Evolutionary conservation across 2,888 invertebrate genomes (phyloP), one percentile per base, ranked within the genome.

Genomic region (Abrostola tripartita): DNA sequence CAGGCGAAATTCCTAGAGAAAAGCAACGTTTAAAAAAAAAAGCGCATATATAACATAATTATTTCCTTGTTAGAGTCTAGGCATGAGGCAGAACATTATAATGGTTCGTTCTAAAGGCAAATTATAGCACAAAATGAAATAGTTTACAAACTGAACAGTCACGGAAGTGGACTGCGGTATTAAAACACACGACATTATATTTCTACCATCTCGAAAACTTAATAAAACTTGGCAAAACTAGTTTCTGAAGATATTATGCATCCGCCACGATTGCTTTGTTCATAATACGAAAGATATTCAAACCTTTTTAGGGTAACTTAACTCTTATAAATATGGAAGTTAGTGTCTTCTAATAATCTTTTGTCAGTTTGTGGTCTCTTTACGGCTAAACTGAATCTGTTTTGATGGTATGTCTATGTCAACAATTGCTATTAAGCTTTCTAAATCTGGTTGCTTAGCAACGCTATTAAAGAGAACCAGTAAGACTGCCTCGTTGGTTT

Each of bases 151-250:
- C 44, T 6, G 14, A 14, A 44, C 1, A 9, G 7, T 12, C 12
- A 14, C 8, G 14, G 12, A 44, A 14, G 8, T 14, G 8, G 8
- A 10, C 62, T 37, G 59, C 51, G 52, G 36, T 40, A 60, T 53
- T 56, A 57, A 50, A 68, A 57, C 57, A 11, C 37, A 42, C 53
- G 53, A 57, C 60, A 57, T 40, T 38, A 50, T 9, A 52, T 37
- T 37, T 12, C 36, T 11, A 42, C 52, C 24, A 53, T 51, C 52
- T 50, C 49, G 24, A 47, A 37, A 64, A 68, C 56, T 69, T 67
- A 65, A 61, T 70, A 61, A 44, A 56, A 75, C 50, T 74, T 70
- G 38, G 14, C 42, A 54, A 54, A 65, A 75, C 76, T 70, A 56
- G 59, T 65, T 60, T 8, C 35, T 11, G 24, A 44, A 56, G 65